Evolutionary conservation across 1,140 invertebrate genomes (phyloP).

Genomic region (Artemia franciscana): DNA sequence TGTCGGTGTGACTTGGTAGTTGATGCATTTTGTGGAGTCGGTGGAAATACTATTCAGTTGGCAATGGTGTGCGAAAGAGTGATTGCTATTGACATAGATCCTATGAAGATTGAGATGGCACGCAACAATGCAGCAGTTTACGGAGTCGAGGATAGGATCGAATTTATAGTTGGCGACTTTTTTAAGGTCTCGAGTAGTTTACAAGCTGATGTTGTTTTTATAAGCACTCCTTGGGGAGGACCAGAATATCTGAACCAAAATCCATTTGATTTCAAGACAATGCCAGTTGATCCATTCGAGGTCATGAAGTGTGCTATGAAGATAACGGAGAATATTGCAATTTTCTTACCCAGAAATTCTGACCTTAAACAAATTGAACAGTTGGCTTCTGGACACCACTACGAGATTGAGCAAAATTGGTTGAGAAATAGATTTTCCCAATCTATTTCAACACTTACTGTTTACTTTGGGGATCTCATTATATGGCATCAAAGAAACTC

Average conservation of each 20-base stretch:
- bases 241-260: conserved; percentile 35
- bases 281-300: conserved; percentile 34
- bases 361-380: conserved; percentile 53
- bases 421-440: conserved; percentile 61
- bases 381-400: conserved; percentile 40
- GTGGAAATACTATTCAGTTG: conserved; percentile 94
- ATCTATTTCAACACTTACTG: conserved; percentile 74
- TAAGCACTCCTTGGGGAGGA: conserved; percentile 94
- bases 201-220: conserved; percentile 58
- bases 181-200: conserved; percentile 34
- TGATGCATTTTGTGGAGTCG: conserved; percentile 92
- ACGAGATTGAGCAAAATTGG: conserved; percentile 84
- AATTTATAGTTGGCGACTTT: conserved; percentile 83
- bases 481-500: no score
- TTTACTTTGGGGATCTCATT: conserved; percentile 68
- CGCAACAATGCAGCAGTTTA: conserved; percentile 72
- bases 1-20: conserved; percentile 52
- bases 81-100: conserved; percentile 82
- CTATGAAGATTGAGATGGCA: conserved; percentile 59
- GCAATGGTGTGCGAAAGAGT: conserved; percentile 65
- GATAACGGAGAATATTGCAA: conserved; percentile 52
- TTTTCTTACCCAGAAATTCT: conserved; percentile 75
- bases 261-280: conserved; percentile 50
- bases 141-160: conserved; percentile 62
- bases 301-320: conserved; percentile 33